These are phyloP conservation scores for Sternotherus odoratus DNA, from an alignment of 2,797 vertebrate species.

Conservation along the genomic window DNA sequence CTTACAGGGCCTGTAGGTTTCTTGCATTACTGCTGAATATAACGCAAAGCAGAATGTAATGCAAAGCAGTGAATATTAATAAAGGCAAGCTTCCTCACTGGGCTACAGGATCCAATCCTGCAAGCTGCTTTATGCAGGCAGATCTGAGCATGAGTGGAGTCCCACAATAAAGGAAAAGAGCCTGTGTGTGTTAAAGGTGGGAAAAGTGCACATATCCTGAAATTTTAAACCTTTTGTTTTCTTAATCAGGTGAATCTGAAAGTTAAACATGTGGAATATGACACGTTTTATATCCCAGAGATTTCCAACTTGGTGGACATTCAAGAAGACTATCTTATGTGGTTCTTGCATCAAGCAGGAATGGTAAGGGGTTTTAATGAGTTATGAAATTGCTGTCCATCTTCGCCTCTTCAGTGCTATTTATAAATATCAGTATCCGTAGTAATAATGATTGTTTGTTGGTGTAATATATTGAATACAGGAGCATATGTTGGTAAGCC, in stretches of 20 bases:
- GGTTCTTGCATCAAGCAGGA: conserved; percentile 96
- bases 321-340: conserved; percentile 99
- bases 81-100: too few relatives aligned
- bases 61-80: too few relatives aligned
- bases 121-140: neutral
- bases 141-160: neutral
- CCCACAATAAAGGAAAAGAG: neutral
- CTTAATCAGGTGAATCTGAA: conserved; percentile 91
- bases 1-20: too few relatives aligned
- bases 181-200: neutral
- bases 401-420: conserved; percentile 11
- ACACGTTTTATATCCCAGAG: conserved; percentile 95
- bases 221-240: neutral
- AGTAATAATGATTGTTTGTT: neutral
- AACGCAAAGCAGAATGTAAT: too few relatives aligned
- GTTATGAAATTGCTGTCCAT: neutral
- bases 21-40: too few relatives aligned
- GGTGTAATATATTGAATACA: neutral
- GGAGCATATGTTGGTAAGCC: neutral
- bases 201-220: neutral
- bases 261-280: conserved; percentile 93
- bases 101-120: neutral
- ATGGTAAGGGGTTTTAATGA: conserved; percentile 85
- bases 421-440: conserved; percentile 36
- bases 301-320: conserved; percentile 95